Base-by-base conservation (phyloP, 2,113 vertebrate species). In the Silurus asotus region DNA sequence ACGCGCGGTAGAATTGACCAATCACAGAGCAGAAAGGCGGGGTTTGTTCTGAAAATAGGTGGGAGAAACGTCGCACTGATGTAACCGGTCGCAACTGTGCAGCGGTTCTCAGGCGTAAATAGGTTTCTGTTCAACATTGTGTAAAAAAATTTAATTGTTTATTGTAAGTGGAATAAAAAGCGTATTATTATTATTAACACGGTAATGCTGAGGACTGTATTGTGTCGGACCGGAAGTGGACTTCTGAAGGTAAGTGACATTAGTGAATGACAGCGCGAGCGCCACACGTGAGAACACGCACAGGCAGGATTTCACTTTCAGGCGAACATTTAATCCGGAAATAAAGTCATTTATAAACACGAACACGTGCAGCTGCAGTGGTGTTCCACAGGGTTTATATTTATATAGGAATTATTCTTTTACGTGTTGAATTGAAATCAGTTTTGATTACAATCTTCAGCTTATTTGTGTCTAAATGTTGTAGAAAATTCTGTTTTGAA, bases 181-280 rank as follows among this genome's bases (percentile, higher is more conserved):
- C 1, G n/a, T 17, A 8, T 0, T n/a, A 55, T 58, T 0, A 1
- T 20, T 37, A 11, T 0, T 1, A 4, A 0, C 8, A 55, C 6
- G 90, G 0, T 1, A 37, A 95, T 95, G 95, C 37, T 95, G 2
- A 92, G 94, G 23, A 91, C 93, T 13, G 87, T 93, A 79, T 83
- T 95, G 69, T 93, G 88, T 86, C 93, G 95, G 74, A 85, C 87
- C 48, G 91, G 94, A 1, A 90, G 92, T 5, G 86, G 87, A 0
- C 89, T 95, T n/a, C 86, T 94, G 8, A 93, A 93, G 94, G 95
- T 94, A 90, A 89, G 53, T 25, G 84, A 19, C 25, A 49, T 23
- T 17, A 61, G 78, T 82, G 81, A 83, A 59, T 83, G 82, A 83
- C 67, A 48, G 82, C 65, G 20, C 67, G 67, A 72, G 82, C 25